Base-by-base conservation (phyloP, 2,797 vertebrate genomes). In the Syndactyla subalaris region DNA sequence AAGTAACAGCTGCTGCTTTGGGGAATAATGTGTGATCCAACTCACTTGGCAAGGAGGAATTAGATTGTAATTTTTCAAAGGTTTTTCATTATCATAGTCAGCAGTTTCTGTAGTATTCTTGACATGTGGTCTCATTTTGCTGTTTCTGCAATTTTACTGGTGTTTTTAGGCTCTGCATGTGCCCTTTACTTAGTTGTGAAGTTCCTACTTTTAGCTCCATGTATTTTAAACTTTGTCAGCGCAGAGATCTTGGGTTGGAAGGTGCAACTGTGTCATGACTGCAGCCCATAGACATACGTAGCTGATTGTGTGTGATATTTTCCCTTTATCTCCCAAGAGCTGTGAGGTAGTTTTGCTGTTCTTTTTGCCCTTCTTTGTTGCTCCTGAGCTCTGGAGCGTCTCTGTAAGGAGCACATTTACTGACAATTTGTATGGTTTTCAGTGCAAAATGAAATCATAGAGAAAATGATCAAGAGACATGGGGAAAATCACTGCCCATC, bases 211-310 rank as follows among this genome's bases (percentile, higher is more conserved):
- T 58, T 61, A 68, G 19, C 10, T 91, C 14, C 6, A 66, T 62
- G 46, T 39, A 24, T 41, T 73, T 89, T 67, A 70, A 73, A 15
- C 10, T 62, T 72, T 48, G 15, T 63, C 48, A 79, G 39, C 4
- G 7, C 1, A 1, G 16, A 46, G 21, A 6, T 79, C 24, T 68
- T 34, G 34, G 6, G 4, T 29, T 84, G 55, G 21, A 70, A 36
- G 43, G 38, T 4, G 7, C 5, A 29, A 2, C 22, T 41, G 41
- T 45, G 22, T 36, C 5, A 3, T 19, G 29, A 14, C 17, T 49
- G 49, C 12, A 65, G 45, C 15, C 26, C 19, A 3, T 1, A 34
- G 54, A 14, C 1, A 0, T 6, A 13, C 0, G 2, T 9, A 51
- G 22, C 11, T 75, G 58, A 54, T 49, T 43, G 46, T 0, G 0